Base-by-base conservation (phyloP, 2,888 invertebrate genomes). In the Ennomos quercinarius region DNA sequence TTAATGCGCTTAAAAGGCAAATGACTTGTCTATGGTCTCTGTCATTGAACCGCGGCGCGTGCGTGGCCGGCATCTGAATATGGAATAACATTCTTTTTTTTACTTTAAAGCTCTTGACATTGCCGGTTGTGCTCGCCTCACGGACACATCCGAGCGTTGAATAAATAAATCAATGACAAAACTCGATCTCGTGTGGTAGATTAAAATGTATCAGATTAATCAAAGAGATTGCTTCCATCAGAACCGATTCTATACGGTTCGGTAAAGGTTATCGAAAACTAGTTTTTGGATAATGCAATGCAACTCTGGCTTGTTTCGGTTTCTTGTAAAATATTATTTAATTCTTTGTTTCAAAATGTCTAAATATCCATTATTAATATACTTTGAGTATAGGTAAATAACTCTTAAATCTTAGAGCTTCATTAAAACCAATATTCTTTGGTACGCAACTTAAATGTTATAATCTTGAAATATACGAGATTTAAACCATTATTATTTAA, bases 1-100 rank as follows among this genome's bases (percentile, higher is more conserved):
- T 77, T 77, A 83, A 86, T 82, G 78, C 80, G 80, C 84, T 83
- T 87, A 86, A 83, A 89, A 85, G 86, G 86, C 82, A 86, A 84
- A 79, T 80, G 84, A 83, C 83, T 87, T 83, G 78, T 84, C 83
- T 84, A 84, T 81, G 81, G 76, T 61, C 74, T 77, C 82, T 86
- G 89, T 83, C 90, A 88, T 85, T 90, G 89, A 89, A 89, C 89
- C 76, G 77, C 58, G 63, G 72, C 74, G 80, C 74, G 84, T 79
- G 84, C 73, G 78, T 79, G 84, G 74, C 71, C 72, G 66, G 74
- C 73, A 77, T 85, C 86, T 82, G 82, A 85, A 86, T 88, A 89
- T 84, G 88, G 87, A 73, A 83, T 83, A 77, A 79, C 71, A 78
- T 76, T 84, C 79, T 87, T 88, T 86, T 80, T 81, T 4, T 1